phyloP scores from a whole-genome alignment of 37 sponge, comb jelly and placozoan genomes.

The Tethya wilhelma region DNA sequence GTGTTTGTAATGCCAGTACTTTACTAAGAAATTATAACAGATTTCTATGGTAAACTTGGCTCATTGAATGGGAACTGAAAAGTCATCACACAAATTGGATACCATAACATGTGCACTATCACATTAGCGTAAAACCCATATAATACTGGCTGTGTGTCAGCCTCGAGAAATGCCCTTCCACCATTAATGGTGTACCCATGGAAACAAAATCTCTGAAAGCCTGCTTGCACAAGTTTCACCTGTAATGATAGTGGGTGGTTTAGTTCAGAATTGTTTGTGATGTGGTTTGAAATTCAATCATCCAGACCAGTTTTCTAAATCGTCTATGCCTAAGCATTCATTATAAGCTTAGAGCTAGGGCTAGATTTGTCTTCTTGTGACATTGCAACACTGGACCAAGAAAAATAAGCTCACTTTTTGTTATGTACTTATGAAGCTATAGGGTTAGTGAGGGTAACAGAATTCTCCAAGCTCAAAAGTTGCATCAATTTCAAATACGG shows the following conservation, averaged over 20 bases:
- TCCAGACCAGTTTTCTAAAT: too few relatives aligned
- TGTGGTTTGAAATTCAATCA: slow-evolving; percentile 16
- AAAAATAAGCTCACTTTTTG: too few relatives aligned
- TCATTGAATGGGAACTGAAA: slow-evolving; percentile 20
- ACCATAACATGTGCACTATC: slow-evolving; percentile 32
- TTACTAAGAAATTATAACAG: too few relatives aligned
- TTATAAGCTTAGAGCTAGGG: too few relatives aligned
- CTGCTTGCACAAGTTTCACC: slow-evolving; percentile 30
- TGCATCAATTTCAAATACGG: too few relatives aligned
- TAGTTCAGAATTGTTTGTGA: slow-evolving; percentile 2
- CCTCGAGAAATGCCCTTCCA: slow-evolving; percentile 34
- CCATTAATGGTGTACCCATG: slow-evolving; percentile 45
- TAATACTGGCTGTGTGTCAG: slow-evolving; percentile 46
- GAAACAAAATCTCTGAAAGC: slow-evolving; percentile 8
- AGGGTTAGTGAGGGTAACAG: too few relatives aligned
- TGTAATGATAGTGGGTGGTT: slow-evolving; percentile 47
- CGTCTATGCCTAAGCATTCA: too few relatives aligned
- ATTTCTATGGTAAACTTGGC: slow-evolving; percentile 31
- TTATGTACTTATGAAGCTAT: too few relatives aligned
- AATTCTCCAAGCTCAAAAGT: too few relatives aligned
- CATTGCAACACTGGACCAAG: too few relatives aligned
- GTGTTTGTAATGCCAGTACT: slow-evolving; percentile 23
- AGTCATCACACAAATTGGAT: slow-evolving; percentile 27
- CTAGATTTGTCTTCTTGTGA: too few relatives aligned
- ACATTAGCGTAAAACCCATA: slow-evolving; percentile 55